Evolutionary conservation across 1,140 invertebrate genomes (phyloP), one percentile per base, ranked within the genome.

Genomic region (Diorhabda carinulata): DNA sequence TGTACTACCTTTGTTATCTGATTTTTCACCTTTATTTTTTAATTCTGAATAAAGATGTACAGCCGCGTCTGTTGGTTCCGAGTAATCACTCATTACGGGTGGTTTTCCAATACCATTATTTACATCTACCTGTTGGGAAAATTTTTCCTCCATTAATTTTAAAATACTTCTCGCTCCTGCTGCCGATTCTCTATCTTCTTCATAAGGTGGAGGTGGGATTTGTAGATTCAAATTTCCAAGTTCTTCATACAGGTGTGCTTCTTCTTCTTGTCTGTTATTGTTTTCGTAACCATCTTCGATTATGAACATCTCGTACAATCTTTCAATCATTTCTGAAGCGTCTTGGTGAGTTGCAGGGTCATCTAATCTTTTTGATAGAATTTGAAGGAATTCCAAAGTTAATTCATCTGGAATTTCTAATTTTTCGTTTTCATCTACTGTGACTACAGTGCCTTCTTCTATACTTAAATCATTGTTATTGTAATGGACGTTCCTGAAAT

Each of bases 241-340:
- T 75, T 81, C 80, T 70, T 91, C 89, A 70, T 91, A 91, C 44
- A 89, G 81, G 78, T 90, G 88, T 57, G 89, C 88, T 57, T 88
- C 86, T 5, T 82, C 82, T 41, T 83, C 82, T 61, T 83, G 78
- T 41, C 74, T 73, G 67, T 86, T 85, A 71, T 89, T 88, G 44
- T 85, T 86, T 72, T 89, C 89, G 72, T 87, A 89, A 56, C 83
- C 89, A 70, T 91, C 89, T 75, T 90, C 88, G 2, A 91, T 87
- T 75, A 91, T 91, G 60, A 92, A 91, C 42, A 91, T 83, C 78
- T 92, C 90, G 73, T 92, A 92, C 3, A 92, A 80, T 70, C 91
- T 88, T 75, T 92, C 90, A 63, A 92, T 92, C 83, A 90, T 90
- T 79, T 91, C 89, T 41, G 88, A 83, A 2, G 91, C 90, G 74